These are phyloP conservation scores for Lagorchestes hirsutus DNA, from an alignment of 2,797 vertebrate genomes.

Conservation along the genomic window DNA sequence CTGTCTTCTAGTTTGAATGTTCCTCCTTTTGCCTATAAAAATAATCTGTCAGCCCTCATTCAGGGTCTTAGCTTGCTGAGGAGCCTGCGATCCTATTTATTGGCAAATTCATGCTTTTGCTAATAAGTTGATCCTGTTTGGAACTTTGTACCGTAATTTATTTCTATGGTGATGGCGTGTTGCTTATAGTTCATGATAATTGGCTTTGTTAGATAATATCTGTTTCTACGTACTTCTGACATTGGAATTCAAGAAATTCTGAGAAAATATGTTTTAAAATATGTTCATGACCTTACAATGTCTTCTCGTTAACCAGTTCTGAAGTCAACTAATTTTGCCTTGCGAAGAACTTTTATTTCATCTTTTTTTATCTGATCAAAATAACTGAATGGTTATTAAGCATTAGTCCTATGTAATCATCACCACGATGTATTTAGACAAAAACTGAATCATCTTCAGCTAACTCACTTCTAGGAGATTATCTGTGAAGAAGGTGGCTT, in stretches of 20 bases:
- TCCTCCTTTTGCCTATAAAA: not conserved
- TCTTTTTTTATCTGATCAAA: not conserved
- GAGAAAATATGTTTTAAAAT: not conserved
- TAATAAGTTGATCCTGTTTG: not conserved
- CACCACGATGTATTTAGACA: not conserved
- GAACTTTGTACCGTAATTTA: not conserved
- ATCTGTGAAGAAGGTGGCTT: not conserved
- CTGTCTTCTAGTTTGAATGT: not conserved
- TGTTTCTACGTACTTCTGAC: not conserved
- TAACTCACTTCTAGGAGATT: not conserved
- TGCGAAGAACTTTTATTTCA: not conserved
- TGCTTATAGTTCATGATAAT: not conserved
- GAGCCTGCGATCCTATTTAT: not conserved
- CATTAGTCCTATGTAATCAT: not conserved
- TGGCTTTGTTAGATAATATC: not conserved
- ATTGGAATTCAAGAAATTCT: not conserved
- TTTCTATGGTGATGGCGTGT: not conserved
- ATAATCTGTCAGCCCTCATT: not conserved
- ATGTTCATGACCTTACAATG: not conserved
- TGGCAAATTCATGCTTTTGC: not conserved
- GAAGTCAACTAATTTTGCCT: not conserved
- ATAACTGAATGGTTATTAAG: not conserved
- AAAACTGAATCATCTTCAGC: not conserved
- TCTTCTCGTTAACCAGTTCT: not conserved
- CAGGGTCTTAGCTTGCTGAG: not conserved